These are phyloP conservation scores for Felis chaus DNA, from an alignment of 2,113 vertebrate genomes.

Conservation along the genomic window DNA sequence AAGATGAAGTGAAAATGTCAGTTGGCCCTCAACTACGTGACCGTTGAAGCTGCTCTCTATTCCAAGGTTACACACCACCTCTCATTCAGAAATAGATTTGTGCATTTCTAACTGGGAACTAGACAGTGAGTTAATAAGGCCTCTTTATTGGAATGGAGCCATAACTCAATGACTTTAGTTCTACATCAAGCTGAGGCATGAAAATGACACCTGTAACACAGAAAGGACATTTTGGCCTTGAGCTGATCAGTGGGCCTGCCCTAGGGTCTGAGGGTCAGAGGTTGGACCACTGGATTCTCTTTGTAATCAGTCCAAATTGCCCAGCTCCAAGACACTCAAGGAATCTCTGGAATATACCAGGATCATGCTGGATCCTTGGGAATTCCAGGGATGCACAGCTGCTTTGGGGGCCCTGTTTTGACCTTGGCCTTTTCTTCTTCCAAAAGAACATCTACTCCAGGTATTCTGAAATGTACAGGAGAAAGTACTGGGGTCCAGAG, in stretches of 20 bases:
- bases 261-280: not conserved
- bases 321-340: not conserved
- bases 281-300: not conserved
- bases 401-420: slow-evolving; percentile 12
- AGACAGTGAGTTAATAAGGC: not conserved
- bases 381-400: not conserved
- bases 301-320: not conserved
- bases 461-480: not conserved
- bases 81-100: not conserved
- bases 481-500: not conserved
- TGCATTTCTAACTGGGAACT: not conserved
- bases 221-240: not conserved
- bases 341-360: not conserved
- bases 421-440: not conserved
- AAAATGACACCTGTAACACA: not conserved
- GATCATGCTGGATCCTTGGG: not conserved
- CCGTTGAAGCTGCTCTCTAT: not conserved
- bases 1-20: not conserved
- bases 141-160: not conserved
- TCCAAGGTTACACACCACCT: not conserved
- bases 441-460: not conserved
- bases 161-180: not conserved
- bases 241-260: not conserved
- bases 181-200: not conserved
- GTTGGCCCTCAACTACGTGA: not conserved